Percentiles rank a stretch among this genome's conserved stretches.
phyloP scores from a whole-genome alignment of 2,888 invertebrate species.

The Marronus borbonicus region DNA sequence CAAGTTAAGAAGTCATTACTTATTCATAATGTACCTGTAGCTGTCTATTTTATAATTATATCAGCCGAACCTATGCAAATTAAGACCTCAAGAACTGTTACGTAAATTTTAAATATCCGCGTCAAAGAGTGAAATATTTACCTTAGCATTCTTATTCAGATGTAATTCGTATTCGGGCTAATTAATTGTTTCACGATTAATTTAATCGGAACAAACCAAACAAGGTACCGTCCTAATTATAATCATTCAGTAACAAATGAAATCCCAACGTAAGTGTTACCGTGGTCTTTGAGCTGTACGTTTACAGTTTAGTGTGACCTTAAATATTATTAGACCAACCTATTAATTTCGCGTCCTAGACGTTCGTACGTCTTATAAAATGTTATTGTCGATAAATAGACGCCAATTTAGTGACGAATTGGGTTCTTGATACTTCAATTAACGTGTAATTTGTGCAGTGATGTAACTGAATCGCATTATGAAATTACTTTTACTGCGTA shows the following conservation, averaged over 20 bases:
- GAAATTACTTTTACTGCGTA: too few relatives aligned
- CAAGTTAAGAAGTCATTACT: too few relatives aligned
- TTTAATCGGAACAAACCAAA: conserved; percentile 13
- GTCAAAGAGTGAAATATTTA: too few relatives aligned
- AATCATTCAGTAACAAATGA: not conserved
- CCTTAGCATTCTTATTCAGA: not conserved
- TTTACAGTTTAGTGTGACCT: conserved; percentile 7
- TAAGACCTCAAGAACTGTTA: too few relatives aligned
- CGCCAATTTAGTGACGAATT: conserved; percentile 6
- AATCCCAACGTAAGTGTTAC: too few relatives aligned
- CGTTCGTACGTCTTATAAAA: conserved; percentile 21
- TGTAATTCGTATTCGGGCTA: not conserved
- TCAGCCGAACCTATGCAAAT: too few relatives aligned
- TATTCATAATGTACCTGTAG: too few relatives aligned
- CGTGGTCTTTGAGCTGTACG: too few relatives aligned
- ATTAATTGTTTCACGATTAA: not conserved
- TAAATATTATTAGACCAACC: conserved; percentile 28
- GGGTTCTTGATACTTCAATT: not conserved
- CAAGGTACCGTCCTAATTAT: conserved; percentile 4
- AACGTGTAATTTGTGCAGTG: not conserved
- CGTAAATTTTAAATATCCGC: too few relatives aligned
- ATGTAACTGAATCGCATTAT: not conserved
- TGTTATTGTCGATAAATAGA: conserved; percentile 8
- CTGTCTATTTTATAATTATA: too few relatives aligned
- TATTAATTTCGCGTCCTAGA: conserved; percentile 20